Evolutionary conservation across 2,797 vertebrate species (phyloP).

Genomic region (Channa striata): DNA sequence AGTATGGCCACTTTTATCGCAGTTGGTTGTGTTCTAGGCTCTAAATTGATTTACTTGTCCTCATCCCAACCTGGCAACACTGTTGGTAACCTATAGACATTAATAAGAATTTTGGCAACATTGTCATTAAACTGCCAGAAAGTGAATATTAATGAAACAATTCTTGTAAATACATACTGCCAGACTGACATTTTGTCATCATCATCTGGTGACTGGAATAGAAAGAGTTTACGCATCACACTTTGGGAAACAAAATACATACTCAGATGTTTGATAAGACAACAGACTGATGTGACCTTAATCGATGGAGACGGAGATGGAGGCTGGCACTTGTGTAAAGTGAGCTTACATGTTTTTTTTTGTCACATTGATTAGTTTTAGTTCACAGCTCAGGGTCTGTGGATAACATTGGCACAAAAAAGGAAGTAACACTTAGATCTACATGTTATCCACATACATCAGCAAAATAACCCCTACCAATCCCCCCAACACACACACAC

Average conservation of each 20-base stretch:
- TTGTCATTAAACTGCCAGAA: background rate
- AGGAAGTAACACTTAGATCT: conserved; percentile 71
- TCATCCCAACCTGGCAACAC: background rate
- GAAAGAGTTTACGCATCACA: conserved; percentile 23
- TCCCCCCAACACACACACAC: background rate
- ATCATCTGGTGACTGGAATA: conserved; percentile 28
- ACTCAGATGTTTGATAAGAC: conserved; percentile 34
- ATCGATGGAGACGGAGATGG: conserved; percentile 29
- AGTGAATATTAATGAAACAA: background rate
- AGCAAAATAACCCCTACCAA: conserved; percentile 17
- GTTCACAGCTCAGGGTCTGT: conserved; percentile 79
- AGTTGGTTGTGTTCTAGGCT: background rate
- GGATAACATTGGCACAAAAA: conserved; percentile 78
- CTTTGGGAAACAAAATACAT: conserved; percentile 23
- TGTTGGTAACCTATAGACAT: background rate
- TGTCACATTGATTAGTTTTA: conserved; percentile 61
- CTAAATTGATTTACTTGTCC: too few species aligned
- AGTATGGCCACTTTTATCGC: background rate
- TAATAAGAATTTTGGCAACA: background rate
- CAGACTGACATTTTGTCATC: conserved; percentile 4
- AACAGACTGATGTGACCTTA: conserved; percentile 35
- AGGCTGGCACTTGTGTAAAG: conserved; percentile 68
- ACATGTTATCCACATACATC: conserved; percentile 60
- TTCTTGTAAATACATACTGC: conserved; percentile 22
- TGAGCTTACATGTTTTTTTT: conserved; percentile 46